Base-by-base conservation (phyloP, 2,113 vertebrate genomes). In the Balaenoptera acutorostrata region DNA sequence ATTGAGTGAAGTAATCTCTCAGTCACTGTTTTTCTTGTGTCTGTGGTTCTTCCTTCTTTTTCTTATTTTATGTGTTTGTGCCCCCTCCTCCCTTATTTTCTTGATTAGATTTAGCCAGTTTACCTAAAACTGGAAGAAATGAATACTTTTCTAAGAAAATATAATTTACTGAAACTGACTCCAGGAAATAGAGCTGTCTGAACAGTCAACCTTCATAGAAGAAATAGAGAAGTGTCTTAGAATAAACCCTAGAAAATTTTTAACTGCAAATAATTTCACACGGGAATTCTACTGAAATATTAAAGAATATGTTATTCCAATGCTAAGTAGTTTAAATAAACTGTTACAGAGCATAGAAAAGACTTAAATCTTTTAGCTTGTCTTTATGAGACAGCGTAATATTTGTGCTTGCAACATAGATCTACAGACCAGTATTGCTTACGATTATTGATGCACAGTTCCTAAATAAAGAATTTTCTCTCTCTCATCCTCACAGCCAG, bases 91-190 rank as follows among this genome's bases (percentile, higher is more conserved):
- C 55, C 46, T 75, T 77, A 64, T 88, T 87, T 93, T 84, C 63
- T 88, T 90, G 63, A 82, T 86, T 85, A 77, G 57, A 88, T 74
- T 91, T 93, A 91, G 23, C 61, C 59, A 75, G 18, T 55, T 95
- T 84, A 84, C 33, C 39, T 64, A 59, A 75, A 92, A 78, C 14
- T 36, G 69, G 15, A 88, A 66, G 59, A 88, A 95, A 63, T 69
- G n/a, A 44, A 29, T 84, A 59, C 66, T 88, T 95, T 75, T 71
- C 21, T 85, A 52, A 90, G 71, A 93, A 84, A 68, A 57, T 41
- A 20, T 7, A 82, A 82, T 81, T 88, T 64, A 71, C 74, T 36
- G 59, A 92, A 88, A 69, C 64, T 64, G 39, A 88, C 69, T 46
- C 2, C 3, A 88, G 63, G 69, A 84, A 84, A 64, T 44, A 80